Conservation (phyloP, 1,140 invertebrate genomes). For the Cataglyphis hispanica region DNA sequence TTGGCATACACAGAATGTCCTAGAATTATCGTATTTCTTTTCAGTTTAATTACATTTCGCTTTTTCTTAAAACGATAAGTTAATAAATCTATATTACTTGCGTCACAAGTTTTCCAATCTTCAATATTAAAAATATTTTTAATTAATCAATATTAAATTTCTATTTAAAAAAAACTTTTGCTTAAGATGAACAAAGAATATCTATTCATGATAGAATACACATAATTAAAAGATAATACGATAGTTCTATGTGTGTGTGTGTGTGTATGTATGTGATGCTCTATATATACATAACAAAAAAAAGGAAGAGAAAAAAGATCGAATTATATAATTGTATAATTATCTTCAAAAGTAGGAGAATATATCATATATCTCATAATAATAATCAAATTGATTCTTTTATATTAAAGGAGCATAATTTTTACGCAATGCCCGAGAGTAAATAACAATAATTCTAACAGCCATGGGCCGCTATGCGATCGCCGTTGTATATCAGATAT, state of each 20-base stretch:
- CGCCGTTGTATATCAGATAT: slow-evolving; percentile 40
- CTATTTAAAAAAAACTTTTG: background rate
- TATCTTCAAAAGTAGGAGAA: slow-evolving; percentile 41
- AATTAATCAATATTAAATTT: slow-evolving; percentile 5
- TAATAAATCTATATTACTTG: background rate
- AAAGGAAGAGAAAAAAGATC: background rate
- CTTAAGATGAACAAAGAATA: slow-evolving; percentile 9
- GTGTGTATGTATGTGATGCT: slow-evolving; percentile 20
- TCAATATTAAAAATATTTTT: background rate
- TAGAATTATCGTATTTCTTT: slow-evolving; percentile 56
- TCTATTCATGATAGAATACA: background rate
- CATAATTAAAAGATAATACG: slow-evolving; percentile 42
- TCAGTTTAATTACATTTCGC: background rate
- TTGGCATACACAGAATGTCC: slow-evolving; percentile 50
- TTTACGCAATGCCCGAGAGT: slow-evolving; percentile 65
- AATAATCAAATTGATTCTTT: slow-evolving; percentile 62
- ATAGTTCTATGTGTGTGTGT: slow-evolving; percentile 13
- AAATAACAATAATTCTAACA: slow-evolving; percentile 71
- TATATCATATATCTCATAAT: slow-evolving; percentile 38
- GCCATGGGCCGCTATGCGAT: slow-evolving; percentile 42
- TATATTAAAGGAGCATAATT: slow-evolving; percentile 59
- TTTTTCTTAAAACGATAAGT: background rate
- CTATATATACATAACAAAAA: slow-evolving; percentile 38
- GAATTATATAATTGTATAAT: slow-evolving; percentile 42
- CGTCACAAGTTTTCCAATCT: background rate